phyloP scores from a whole-genome alignment of 2,797 vertebrate species.

The Esox masquinongy region DNA sequence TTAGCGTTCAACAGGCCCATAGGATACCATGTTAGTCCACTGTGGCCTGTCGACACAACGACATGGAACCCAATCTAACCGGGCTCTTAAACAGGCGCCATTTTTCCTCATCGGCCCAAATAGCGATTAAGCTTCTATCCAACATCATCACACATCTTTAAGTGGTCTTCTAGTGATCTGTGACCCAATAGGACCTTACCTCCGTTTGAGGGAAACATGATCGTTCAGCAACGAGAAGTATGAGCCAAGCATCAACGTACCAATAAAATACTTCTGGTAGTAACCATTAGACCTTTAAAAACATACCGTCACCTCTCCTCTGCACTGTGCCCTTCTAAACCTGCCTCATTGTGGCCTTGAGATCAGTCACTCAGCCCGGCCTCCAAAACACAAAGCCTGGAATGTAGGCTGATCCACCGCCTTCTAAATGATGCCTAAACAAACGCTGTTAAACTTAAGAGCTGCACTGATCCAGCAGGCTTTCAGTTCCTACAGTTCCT shows the following conservation, averaged over 20 bases:
- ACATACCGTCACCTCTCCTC: slow-evolving; percentile 43
- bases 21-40: slow-evolving; percentile 24
- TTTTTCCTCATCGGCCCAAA: slow-evolving; percentile 66
- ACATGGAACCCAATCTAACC: slow-evolving; percentile 47
- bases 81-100: slow-evolving; percentile 60
- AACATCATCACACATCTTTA: slow-evolving; percentile 63
- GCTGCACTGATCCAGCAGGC: slow-evolving; percentile 43
- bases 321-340: slow-evolving; percentile 17
- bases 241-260: slow-evolving; percentile 16
- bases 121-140: slow-evolving; percentile 73
- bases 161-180: slow-evolving; percentile 60
- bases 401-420: slow-evolving; percentile 31
- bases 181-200: slow-evolving; percentile 53
- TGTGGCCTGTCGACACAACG: slow-evolving; percentile 12
- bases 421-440: slow-evolving; percentile 54
- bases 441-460: slow-evolving; percentile 57
- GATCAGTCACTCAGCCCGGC: slow-evolving; percentile 35
- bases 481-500: slow-evolving; percentile 25
- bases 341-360: slow-evolving; percentile 22
- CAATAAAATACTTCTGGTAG: slow-evolving; percentile 49
- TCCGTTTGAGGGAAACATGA: slow-evolving; percentile 61
- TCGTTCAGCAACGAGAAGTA: slow-evolving; percentile 37
- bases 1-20: slow-evolving; percentile 39
- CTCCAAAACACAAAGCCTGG: slow-evolving; percentile 48
- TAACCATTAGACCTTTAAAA: slow-evolving; percentile 73